These are phyloP conservation scores for Acanthaster planci DNA, from an alignment of 35 echinoderm and acorn worm species.

Conservation along the genomic window DNA sequence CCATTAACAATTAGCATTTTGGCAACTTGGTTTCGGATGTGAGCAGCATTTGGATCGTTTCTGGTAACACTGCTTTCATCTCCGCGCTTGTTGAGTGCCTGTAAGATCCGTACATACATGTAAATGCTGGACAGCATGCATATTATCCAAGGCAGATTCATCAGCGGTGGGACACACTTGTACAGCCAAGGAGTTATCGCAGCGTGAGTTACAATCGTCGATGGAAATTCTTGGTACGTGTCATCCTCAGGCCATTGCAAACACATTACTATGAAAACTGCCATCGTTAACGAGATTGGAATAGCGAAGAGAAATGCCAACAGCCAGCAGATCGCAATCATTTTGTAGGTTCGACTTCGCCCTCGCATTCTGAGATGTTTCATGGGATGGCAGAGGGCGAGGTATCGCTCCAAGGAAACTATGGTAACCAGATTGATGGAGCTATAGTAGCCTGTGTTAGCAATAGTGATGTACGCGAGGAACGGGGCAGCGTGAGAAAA, in stretches of 20 bases:
- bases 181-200: not conserved
- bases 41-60: not conserved
- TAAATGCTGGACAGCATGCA: not conserved
- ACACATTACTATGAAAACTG: not conserved
- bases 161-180: not conserved
- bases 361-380: constrained; percentile 67
- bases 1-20: not conserved
- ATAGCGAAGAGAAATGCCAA: constrained; percentile 39
- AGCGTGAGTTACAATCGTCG: not conserved
- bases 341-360: constrained; percentile 50
- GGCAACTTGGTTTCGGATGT: not conserved
- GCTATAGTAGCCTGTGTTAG: constrained; percentile 46
- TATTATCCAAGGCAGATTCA: not conserved
- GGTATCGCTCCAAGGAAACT: constrained; percentile 80
- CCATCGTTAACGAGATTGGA: no score
- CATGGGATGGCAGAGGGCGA: constrained; percentile 82
- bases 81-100: not conserved
- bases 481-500: constrained; percentile 39
- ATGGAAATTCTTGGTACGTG: not conserved
- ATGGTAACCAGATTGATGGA: constrained; percentile 69
- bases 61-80: not conserved
- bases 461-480: constrained; percentile 31
- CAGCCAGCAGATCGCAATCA: constrained; percentile 64
- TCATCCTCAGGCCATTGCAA: not conserved
- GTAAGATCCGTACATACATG: constrained; percentile 4